phyloP scores from a whole-genome alignment of 1,140 invertebrate species.

The Calliphora vicina region DNA sequence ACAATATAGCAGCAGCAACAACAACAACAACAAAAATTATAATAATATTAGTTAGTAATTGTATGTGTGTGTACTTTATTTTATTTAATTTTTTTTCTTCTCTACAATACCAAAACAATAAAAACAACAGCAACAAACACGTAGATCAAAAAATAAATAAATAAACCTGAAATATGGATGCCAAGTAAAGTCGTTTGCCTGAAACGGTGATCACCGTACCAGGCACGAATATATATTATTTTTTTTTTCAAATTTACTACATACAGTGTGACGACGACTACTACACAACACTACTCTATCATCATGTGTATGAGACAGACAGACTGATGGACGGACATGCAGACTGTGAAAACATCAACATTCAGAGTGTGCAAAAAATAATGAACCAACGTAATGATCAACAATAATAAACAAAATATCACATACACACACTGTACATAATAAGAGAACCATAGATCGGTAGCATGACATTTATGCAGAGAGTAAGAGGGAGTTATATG shows the following conservation, averaged over 20 bases:
- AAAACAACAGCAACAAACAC: conserved; percentile 16
- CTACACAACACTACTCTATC: background rate
- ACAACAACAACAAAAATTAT: background rate
- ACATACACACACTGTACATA: too few relatives aligned
- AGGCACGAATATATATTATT: background rate
- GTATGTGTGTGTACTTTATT: background rate
- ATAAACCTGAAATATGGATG: conserved; percentile 35
- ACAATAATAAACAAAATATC: background rate
- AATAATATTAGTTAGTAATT: conserved; percentile 2
- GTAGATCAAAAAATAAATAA: background rate
- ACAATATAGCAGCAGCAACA: conserved; percentile 17
- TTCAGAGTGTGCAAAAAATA: background rate
- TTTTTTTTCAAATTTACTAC: background rate
- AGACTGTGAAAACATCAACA: background rate
- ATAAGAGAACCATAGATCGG: background rate
- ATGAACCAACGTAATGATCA: background rate
- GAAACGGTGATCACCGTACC: conserved; percentile 29
- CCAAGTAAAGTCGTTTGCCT: conserved; percentile 34
- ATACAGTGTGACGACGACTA: background rate
- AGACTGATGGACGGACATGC: background rate
- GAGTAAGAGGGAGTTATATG: background rate
- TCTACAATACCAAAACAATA: conserved; percentile 1
- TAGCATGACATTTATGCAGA: background rate
- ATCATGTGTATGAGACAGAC: background rate
- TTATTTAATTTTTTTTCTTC: background rate